Conservation (phyloP, 2,113 vertebrate genomes). For the Monopterus albus region DNA sequence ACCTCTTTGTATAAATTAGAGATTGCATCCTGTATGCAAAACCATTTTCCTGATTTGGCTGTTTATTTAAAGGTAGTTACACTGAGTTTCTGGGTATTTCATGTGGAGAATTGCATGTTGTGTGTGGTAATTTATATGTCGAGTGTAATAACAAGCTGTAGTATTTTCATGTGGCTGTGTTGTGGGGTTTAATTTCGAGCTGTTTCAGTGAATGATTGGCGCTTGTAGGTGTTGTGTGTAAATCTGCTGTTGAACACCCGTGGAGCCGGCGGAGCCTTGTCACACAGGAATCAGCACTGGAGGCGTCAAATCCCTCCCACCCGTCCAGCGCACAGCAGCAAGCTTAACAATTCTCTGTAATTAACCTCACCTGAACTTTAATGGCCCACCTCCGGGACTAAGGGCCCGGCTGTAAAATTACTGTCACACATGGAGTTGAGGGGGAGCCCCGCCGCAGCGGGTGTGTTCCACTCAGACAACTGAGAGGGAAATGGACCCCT, state of each 20-base stretch:
- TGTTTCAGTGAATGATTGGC: slow-evolving; percentile 71
- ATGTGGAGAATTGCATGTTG: slow-evolving; percentile 56
- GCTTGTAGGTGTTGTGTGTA: slow-evolving; percentile 79
- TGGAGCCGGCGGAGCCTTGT: slow-evolving; percentile 55
- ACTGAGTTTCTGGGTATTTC: slow-evolving; percentile 47
- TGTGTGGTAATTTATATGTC: slow-evolving; percentile 62
- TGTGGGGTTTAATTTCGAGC: slow-evolving; percentile 72
- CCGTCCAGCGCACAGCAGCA: slow-evolving; percentile 70
- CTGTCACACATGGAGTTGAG: slow-evolving; percentile 71
- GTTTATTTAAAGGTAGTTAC: slow-evolving; percentile 59
- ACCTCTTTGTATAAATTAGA: slow-evolving; percentile 53
- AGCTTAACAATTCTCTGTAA: slow-evolving; percentile 81
- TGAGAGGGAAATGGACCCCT: slow-evolving; percentile 75
- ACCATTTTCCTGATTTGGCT: slow-evolving; percentile 58
- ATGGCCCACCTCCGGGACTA: slow-evolving; percentile 80
- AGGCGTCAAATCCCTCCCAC: slow-evolving; percentile 69
- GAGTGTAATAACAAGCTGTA: slow-evolving; percentile 71
- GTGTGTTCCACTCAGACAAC: slow-evolving; percentile 72
- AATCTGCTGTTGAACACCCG: slow-evolving; percentile 74
- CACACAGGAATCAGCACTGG: slow-evolving; percentile 57
- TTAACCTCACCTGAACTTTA: slow-evolving; percentile 84
- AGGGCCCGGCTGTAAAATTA: slow-evolving; percentile 74
- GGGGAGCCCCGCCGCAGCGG: slow-evolving; percentile 62
- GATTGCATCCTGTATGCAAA: slow-evolving; percentile 34
- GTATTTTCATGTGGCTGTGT: slow-evolving; percentile 70